A percentile compares a stretch with the other conserved stretches of the same genome.
Conservation (phyloP, 2,113 vertebrate genomes). For the Myotis brandtii region DNA sequence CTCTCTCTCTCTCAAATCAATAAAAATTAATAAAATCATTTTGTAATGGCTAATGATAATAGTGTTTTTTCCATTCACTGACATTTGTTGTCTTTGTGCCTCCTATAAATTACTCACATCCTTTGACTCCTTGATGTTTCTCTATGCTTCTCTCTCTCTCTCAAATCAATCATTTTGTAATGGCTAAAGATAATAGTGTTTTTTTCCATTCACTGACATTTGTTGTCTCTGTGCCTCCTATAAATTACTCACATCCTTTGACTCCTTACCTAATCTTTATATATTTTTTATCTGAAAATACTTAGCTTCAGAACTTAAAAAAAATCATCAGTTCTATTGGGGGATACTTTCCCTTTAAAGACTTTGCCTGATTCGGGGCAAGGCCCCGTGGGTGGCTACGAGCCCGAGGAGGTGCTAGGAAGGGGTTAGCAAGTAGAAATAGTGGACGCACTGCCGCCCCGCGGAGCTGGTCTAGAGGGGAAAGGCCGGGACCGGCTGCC, state of each 20-base stretch:
- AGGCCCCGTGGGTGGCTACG: rapidly evolving
- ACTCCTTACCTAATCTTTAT: background rate
- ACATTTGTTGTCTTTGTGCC: background rate
- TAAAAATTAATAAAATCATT: no score
- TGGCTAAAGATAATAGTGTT: background rate
- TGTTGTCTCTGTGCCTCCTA: background rate
- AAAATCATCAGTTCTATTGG: background rate
- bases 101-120: background rate
- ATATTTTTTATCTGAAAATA: background rate
- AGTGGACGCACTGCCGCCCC: rapidly evolving
- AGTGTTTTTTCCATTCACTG: background rate
- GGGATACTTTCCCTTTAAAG: background rate
- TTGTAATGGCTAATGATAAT: background rate
- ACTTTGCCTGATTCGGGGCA: background rate
- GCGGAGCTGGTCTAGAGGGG: rapidly evolving
- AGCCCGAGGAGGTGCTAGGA: background rate
- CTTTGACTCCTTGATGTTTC: background rate
- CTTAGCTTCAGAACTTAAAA: background rate
- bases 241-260: background rate
- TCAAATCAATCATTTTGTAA: background rate
- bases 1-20: background rate
- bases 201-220: background rate
- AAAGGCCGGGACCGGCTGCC: background rate
- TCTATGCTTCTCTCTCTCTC: background rate
- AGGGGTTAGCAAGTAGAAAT: rapidly evolving